A percentile compares a stretch with the other conserved stretches of the same genome.
These are phyloP conservation scores for Cyaniris semiargus DNA, from an alignment of 2,888 invertebrate genomes.

Conservation along the genomic window DNA sequence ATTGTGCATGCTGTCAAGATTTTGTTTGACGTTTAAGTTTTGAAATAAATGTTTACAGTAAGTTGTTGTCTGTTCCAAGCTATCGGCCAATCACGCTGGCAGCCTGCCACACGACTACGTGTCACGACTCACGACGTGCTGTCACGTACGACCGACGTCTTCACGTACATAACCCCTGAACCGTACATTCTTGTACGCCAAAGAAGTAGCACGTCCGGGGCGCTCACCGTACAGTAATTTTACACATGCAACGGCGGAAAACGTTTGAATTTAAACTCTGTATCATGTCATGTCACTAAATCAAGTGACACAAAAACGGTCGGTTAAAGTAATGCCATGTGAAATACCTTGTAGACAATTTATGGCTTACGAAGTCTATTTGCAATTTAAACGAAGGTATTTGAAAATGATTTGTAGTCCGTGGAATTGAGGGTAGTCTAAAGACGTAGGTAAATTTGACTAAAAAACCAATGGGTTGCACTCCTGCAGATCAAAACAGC, in stretches of 20 bases:
- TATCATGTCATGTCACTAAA: constrained; percentile 17
- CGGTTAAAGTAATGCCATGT: neutral
- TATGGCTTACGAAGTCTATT: neutral
- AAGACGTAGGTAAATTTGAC: too few relatives aligned
- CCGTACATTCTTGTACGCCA: neutral
- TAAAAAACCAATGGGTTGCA: too few relatives aligned
- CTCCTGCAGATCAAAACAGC: too few relatives aligned
- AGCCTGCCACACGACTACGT: constrained; percentile 3
- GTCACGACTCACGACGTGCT: neutral
- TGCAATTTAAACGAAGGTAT: neutral
- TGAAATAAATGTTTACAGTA: constrained; percentile 30
- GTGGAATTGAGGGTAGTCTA: neutral
- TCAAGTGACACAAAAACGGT: constrained; percentile 3
- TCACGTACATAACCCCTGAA: neutral
- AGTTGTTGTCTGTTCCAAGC: constrained; percentile 31
- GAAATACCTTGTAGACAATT: neutral
- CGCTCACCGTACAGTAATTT: neutral
- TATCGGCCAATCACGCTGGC: constrained; percentile 30
- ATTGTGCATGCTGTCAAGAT: neutral
- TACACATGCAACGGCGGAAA: constrained; percentile 10
- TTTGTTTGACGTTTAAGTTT: constrained; percentile 21
- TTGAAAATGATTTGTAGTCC: neutral
- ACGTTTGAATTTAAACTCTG: neutral
- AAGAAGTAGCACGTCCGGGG: neutral
- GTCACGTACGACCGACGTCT: neutral